A percentile compares a stretch with the other conserved stretches of the same genome.
Conservation (phyloP, 2,888 invertebrate species). For the Coelinius sp. region DNA sequence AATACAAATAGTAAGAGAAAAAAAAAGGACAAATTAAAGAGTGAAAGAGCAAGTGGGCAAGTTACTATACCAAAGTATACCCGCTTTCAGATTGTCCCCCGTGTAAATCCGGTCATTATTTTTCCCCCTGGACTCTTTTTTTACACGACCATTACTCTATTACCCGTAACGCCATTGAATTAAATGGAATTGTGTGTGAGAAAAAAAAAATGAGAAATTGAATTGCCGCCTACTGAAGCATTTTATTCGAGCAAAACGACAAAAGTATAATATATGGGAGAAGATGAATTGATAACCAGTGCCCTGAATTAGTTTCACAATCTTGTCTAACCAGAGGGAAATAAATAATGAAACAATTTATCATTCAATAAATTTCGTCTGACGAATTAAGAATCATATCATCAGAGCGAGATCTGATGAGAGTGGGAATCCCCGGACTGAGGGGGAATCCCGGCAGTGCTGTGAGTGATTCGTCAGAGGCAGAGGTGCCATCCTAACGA, state of each 20-base stretch:
- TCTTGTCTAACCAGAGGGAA: not conserved
- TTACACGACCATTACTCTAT: slow-evolving; percentile 10
- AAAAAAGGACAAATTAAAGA: slow-evolving; percentile 7
- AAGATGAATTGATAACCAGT: not conserved
- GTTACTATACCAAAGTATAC: not conserved
- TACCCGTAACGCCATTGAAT: not conserved
- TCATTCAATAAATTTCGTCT: not conserved
- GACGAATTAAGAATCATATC: not conserved
- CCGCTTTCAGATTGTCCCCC: not conserved
- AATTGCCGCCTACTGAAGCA: not conserved
- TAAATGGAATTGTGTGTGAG: not conserved
- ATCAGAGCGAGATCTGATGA: not conserved
- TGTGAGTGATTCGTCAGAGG: no score
- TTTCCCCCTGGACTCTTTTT: not conserved
- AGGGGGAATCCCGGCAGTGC: no score
- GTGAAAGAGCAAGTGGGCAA: slow-evolving; percentile 22
- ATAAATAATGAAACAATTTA: slow-evolving; percentile 17
- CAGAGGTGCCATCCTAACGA: slow-evolving; percentile 16
- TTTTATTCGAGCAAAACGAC: not conserved
- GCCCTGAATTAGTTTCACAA: not conserved
- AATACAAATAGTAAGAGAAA: not conserved
- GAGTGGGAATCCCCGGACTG: not conserved
- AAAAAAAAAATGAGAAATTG: not conserved
- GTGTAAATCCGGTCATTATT: slow-evolving; percentile 22
- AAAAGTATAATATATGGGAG: not conserved